A percentile compares a stretch with the other conserved stretches of the same genome.
Evolutionary conservation across 1,140 invertebrate species (phyloP).

Genomic region (Caerostris darwini): DNA sequence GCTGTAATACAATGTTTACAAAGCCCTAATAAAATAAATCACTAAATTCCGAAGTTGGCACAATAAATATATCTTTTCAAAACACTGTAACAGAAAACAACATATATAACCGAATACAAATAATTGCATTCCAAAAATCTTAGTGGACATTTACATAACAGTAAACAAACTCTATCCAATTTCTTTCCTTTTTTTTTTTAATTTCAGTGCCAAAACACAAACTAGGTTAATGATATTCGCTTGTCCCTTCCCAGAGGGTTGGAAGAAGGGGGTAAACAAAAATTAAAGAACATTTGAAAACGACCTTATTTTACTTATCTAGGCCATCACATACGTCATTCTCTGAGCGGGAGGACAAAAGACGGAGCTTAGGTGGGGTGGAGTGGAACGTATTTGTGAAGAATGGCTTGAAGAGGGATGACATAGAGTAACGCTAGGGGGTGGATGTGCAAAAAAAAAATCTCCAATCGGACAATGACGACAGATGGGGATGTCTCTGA

Average conservation of each 20-base stretch:
- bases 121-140: too few species aligned
- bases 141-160: not conserved
- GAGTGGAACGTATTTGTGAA: not conserved
- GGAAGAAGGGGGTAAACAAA: slow-evolving; percentile 24
- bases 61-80: too few species aligned
- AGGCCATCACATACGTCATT: slow-evolving; percentile 64
- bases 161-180: not conserved
- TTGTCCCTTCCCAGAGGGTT: not conserved
- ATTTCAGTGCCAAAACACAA: slow-evolving; percentile 44
- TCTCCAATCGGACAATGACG: not conserved
- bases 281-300: slow-evolving; percentile 69
- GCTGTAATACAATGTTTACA: too few species aligned
- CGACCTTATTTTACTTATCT: slow-evolving; percentile 69
- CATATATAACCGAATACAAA: too few species aligned
- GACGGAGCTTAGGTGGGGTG: not conserved
- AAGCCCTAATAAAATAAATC: too few species aligned
- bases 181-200: not conserved
- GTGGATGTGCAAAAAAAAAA: not conserved
- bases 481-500: not conserved
- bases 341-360: not conserved
- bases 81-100: too few species aligned
- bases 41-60: too few species aligned
- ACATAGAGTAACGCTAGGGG: not conserved
- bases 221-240: slow-evolving; percentile 67
- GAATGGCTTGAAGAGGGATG: not conserved